These are phyloP conservation scores for Hippocampus abdominalis DNA, from an alignment of 2,113 vertebrate genomes.

Conservation along the genomic window DNA sequence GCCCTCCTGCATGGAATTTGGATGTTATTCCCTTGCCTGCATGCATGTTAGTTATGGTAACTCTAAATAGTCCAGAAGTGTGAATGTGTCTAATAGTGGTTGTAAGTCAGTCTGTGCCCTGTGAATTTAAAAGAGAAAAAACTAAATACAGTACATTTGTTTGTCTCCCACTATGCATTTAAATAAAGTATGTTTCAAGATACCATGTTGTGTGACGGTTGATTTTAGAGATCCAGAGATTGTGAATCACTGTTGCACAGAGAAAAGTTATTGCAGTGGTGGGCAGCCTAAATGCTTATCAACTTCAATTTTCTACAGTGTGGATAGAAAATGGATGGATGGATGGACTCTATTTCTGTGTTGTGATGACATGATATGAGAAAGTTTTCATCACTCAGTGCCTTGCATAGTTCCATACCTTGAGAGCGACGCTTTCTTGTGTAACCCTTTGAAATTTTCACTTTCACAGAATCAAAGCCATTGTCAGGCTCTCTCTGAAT, in stretches of 20 bases:
- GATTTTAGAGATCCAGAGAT: neutral
- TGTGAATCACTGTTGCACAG: neutral
- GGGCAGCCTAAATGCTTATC: neutral
- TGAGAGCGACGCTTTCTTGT: neutral
- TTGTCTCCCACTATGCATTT: neutral
- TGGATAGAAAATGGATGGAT: neutral
- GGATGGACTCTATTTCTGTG: neutral
- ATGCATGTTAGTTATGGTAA: too few species aligned
- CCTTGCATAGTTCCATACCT: neutral
- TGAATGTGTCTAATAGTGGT: too few species aligned
- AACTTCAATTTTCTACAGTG: neutral
- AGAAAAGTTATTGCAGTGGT: neutral
- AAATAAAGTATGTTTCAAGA: neutral
- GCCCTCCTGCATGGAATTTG: too few species aligned
- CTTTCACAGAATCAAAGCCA: slow-evolving; percentile 7
- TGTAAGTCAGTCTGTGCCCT: too few species aligned
- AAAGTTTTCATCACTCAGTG: neutral
- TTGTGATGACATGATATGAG: neutral
- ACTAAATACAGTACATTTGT: neutral
- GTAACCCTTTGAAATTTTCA: slow-evolving; percentile 1
- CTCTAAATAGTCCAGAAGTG: too few species aligned
- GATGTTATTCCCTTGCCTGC: too few species aligned
- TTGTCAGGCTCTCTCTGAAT: neutral
- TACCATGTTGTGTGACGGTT: neutral
- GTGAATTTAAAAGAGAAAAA: neutral